Base-by-base conservation (phyloP, 1,140 invertebrate species). In the Tetramorium alpestre region DNA sequence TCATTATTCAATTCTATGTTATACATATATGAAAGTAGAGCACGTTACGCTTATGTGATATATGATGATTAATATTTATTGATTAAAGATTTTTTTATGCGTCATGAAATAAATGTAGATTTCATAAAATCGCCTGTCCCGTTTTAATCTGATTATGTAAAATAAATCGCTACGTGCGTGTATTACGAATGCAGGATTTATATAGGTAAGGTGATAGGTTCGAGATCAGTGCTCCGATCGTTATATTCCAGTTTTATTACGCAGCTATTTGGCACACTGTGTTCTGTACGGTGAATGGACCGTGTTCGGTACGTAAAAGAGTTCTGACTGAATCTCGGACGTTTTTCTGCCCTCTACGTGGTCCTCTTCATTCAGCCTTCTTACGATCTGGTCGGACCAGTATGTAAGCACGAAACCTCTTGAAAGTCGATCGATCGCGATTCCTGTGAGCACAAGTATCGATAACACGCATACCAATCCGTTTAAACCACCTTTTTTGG, bases 381-480 rank as follows among this genome's bases (percentile, higher is more conserved):
- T 88, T 80, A 87, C 87, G 81, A 92, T 86, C 91, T 87, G 89
- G 91, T 91, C 76, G 75, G 78, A 91, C 92, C 89, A 90, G 90
- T 93, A 92, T 91, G 80, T 72, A 49, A 82, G 88, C 54, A 82
- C 65, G 65, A 89, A 84, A 73, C 56, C 75, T 54, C 77, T 88
- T 85, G 82, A 89, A 92, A 92, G 90, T 92, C 89, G 90, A 90
- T 92, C 87, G 88, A 51, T 38, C 73, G 22, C 22, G 58, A 33
- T 60, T 54, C 25, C 72, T 44, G 75, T 72, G 33, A 82, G 28
- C 70, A 49, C 51, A 81, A 82, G 76, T 90, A 90, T 81, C 89
- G 86, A 88, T 90, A 76, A 88, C 88, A 41, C 60, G 56, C 67
- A 44, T 22, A 44, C 54, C 33, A 84, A 33, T 10, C 67, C 56